Base-by-base conservation (phyloP, 2,113 vertebrate genomes). In the Oxyruncus cristatus region DNA sequence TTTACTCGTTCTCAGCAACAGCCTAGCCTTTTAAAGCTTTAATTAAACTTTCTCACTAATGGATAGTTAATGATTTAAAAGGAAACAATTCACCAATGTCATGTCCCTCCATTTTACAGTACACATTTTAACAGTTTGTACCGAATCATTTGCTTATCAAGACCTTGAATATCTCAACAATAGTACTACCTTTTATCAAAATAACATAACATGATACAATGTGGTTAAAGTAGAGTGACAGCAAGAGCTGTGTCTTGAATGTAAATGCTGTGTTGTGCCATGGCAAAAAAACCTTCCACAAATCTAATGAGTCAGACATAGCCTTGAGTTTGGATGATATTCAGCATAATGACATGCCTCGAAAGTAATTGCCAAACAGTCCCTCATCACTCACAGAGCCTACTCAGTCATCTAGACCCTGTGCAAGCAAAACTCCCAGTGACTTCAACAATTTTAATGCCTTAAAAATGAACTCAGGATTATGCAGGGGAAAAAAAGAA, bases 11-110 rank as follows among this genome's bases (percentile, higher is more conserved):
- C 86, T 87, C 89, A 80, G 30, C 33, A 83, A 66, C 21, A 72
- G 24, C 56, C 93, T 88, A 89, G 70, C 14, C 39, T 94, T 94
- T 89, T 73, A 94, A 95, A 77, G 77, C 47, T 91, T 89, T 95
- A 97, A 95, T 97, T 96, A 96, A 97, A 92, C 71, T 77, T 80
- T 82, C 84, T 94, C 37, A 20, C 55, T 96, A 96, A 93, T 94
- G 88, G 93, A 95, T 67, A 95, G 84, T 92, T 95, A 91, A 88
- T 87, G 85, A 95, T 95, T 95, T 93, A 92, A 95, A 95, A 96
- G 85, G 74, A 92, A 97, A 89, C 59, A 94, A 95, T 94, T 80
- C 74, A 83, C 73, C 55, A 95, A 26, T 92, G 95, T 94, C 79
- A 73, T 70, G 71, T 95, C 67, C 77, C 86, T 88, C 42, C 59